Evolutionary conservation across 2,888 invertebrate species (phyloP), one percentile per base, ranked within the genome.

Genomic region (Sinohyriopsis cumingii): DNA sequence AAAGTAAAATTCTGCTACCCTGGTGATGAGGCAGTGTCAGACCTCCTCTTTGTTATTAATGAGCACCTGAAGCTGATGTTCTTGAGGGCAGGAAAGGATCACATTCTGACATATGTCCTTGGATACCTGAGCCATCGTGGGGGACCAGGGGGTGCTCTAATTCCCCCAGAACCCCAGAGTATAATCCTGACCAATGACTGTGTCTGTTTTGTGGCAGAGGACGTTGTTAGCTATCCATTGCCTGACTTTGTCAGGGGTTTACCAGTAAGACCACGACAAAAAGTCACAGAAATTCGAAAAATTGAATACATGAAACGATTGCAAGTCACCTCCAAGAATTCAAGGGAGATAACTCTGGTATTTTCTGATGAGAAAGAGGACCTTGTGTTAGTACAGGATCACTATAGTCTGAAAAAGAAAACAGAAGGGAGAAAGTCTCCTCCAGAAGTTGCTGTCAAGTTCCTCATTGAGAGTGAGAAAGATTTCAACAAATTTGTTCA

Each of bases 141-240:
- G 28, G 70, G 69, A 20, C 67, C 70, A 12, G 68, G 65, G 15
- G 63, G 75, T 22, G 63, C 72, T 1, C 68, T 77, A 1, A 77
- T 78, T 24, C 68, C 77, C 9, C 69, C 76, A n/a, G 75, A 78
- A 65, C 73, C 86, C 18, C 74, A 85, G 9, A 86, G 84, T 56
- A 76, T 89, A 63, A 82, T 88, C 24, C 69, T 89, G 54, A 88
- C 88, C 57, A 82, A 85, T 67, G 78, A 79, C 25, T 82, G 86
- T 67, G 62, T 89, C n/a, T 86, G 84, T 69, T 75, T 89, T 53
- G 80, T 83, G 5, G 76, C 76, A 59, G 89, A 89, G 66, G 88
- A 89, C 77, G 69, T 85, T 53, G 87, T 88, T 55, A 88, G 85
- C 70, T 89, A 89, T 68, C 89, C 89, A 1, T 72, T 89, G n/a